Evolutionary conservation across 2,888 invertebrate genomes (phyloP).

Genomic region (Quadroppia sp.): DNA sequence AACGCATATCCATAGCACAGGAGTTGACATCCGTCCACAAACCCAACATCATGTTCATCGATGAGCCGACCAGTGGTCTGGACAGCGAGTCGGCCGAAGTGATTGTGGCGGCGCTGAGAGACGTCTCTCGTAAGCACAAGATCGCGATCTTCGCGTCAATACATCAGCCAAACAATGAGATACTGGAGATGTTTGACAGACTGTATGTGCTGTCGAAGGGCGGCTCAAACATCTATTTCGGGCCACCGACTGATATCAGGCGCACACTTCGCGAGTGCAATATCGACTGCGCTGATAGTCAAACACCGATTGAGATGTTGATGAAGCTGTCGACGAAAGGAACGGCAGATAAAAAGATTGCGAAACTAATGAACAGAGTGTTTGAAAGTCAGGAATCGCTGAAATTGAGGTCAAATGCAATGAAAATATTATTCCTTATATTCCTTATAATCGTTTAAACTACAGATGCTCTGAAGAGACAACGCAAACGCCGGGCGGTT

Average conservation of each 20-base stretch:
- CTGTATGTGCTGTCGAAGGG: not conserved
- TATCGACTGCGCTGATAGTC: not conserved
- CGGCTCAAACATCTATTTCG: not conserved
- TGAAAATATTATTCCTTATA: no score
- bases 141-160: not conserved
- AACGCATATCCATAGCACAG: not conserved
- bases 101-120: not conserved
- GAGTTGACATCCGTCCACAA: not conserved
- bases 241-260: not conserved
- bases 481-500: not conserved
- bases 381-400: not conserved
- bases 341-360: not conserved
- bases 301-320: not conserved
- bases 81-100: not conserved
- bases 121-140: not conserved
- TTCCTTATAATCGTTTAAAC: not conserved
- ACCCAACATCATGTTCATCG: conserved; percentile 6
- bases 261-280: not conserved
- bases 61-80: conserved; percentile 31
- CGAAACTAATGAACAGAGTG: not conserved
- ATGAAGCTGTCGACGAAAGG: not conserved
- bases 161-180: conserved; percentile 19
- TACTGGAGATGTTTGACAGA: not conserved
- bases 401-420: no score
- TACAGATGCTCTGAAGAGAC: not conserved